Conservation (phyloP, 2,113 vertebrate genomes). For the Regulus satrapa region DNA sequence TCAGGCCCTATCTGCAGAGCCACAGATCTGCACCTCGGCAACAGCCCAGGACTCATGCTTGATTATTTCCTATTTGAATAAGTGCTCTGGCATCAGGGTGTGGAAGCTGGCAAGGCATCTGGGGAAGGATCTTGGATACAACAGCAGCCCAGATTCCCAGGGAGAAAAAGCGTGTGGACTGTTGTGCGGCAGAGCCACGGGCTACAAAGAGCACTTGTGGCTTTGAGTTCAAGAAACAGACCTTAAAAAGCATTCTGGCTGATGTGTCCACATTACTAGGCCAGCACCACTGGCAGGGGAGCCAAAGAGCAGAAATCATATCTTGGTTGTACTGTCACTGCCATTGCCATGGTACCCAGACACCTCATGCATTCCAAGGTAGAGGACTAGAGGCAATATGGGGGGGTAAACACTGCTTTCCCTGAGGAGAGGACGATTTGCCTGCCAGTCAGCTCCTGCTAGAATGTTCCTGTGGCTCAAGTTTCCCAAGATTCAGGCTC, state of each 20-base stretch:
- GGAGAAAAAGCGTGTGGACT: neutral
- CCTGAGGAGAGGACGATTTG: neutral
- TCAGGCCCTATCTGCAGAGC: neutral
- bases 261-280: neutral
- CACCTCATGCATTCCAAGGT: neutral
- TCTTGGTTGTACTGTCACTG: neutral
- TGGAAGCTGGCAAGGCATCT: constrained; percentile 8
- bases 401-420: neutral
- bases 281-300: neutral
- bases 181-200: neutral
- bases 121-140: neutral
- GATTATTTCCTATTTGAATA: constrained; percentile 17
- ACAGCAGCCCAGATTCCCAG: neutral
- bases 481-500: neutral
- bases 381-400: neutral
- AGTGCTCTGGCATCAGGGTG: neutral
- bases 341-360: neutral
- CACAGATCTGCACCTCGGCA: neutral
- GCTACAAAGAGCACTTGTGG: neutral
- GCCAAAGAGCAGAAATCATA: neutral
- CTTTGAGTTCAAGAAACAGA: constrained; percentile 9
- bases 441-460: neutral
- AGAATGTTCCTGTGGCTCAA: rapidly evolving
- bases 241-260: constrained; percentile 8
- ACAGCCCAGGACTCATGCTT: neutral